A percentile compares a stretch with the other conserved stretches of the same genome.
These are phyloP conservation scores for Halesus radiatus DNA, from an alignment of 1,140 invertebrate species.

Conservation along the genomic window DNA sequence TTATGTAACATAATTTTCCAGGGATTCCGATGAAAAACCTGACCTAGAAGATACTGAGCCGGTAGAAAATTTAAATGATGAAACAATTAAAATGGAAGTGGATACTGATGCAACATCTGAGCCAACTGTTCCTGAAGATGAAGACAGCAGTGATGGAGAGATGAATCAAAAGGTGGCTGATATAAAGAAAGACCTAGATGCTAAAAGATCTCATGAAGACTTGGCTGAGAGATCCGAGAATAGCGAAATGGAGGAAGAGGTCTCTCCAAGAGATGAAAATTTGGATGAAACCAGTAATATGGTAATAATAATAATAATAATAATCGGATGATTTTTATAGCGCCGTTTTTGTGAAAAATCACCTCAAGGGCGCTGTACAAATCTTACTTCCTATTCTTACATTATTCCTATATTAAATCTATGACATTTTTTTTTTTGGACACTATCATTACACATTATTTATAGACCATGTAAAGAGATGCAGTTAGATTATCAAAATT, in stretches of 20 bases:
- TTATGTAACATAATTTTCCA: not conserved
- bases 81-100: conserved; percentile 7
- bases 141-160: conserved; percentile 61
- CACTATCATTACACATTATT: no score
- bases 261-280: conserved; percentile 48
- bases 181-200: conserved; percentile 51
- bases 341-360: no score
- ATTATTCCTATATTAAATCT: no score
- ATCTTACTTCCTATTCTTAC: no score
- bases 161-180: conserved; percentile 59
- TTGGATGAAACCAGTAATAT: conserved; percentile 12
- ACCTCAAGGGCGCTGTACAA: no score
- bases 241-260: conserved; percentile 57
- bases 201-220: conserved; percentile 43
- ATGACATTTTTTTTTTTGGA: no score
- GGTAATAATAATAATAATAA: conserved; percentile 20
- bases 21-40: not conserved
- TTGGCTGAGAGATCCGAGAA: conserved; percentile 36
- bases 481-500: no score
- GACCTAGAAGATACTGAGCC: not conserved
- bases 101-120: not conserved
- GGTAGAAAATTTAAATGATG: not conserved
- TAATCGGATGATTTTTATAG: no score
- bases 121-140: conserved; percentile 50
- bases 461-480: no score